Conservation (phyloP, 2,797 vertebrate genomes). For the Tragelaphus eurycerus region DNA sequence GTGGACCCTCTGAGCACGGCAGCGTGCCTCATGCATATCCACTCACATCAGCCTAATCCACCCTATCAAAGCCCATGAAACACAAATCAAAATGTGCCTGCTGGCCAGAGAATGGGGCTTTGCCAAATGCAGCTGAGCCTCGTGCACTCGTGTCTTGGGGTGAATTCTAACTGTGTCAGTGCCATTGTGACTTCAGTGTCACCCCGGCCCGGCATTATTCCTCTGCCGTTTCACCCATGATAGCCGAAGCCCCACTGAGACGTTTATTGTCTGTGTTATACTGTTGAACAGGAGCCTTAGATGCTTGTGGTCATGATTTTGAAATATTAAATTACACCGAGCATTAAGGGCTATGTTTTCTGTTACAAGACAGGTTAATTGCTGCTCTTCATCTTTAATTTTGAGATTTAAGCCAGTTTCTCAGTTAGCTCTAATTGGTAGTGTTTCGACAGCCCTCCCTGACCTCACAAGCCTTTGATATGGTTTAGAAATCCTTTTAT, state of each 20-base stretch:
- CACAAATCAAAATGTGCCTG: background rate
- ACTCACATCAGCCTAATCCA: background rate
- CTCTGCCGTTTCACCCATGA: background rate
- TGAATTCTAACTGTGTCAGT: rapidly evolving
- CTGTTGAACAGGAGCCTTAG: slow-evolving; percentile 12
- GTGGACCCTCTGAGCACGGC: background rate
- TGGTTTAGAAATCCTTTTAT: slow-evolving; percentile 41
- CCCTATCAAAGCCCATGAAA: background rate
- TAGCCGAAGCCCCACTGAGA: background rate
- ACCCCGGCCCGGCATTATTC: background rate
- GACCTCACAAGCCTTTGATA: slow-evolving; percentile 58
- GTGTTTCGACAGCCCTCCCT: slow-evolving; percentile 16
- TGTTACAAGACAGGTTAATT: slow-evolving; percentile 70
- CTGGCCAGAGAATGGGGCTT: background rate
- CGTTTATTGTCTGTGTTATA: slow-evolving; percentile 45
- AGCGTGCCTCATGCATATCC: background rate
- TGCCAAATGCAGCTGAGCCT: background rate
- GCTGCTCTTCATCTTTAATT: slow-evolving; percentile 55
- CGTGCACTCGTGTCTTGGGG: rapidly evolving
- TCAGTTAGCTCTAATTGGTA: slow-evolving; percentile 69
- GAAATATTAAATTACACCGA: slow-evolving; percentile 67
- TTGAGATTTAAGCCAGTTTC: slow-evolving; percentile 52
- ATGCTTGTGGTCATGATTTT: slow-evolving; percentile 49
- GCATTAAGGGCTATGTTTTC: slow-evolving; percentile 56
- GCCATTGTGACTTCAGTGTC: background rate